Base-by-base conservation (phyloP, 1,140 invertebrate genomes). In the Lamellibrachia luymesi region DNA sequence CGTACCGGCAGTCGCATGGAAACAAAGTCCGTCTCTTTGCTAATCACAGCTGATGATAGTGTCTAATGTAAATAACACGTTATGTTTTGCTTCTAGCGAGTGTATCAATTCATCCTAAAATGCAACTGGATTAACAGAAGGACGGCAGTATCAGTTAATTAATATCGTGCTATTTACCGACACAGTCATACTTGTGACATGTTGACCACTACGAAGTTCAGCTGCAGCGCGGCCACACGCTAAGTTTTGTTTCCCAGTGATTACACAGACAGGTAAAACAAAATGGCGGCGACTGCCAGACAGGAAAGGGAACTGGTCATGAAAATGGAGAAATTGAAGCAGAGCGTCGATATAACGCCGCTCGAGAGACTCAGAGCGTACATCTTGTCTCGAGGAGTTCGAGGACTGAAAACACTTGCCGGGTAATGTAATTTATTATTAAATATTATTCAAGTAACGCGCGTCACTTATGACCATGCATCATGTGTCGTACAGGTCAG, bases 291-390 rank as follows among this genome's bases (percentile, higher is more conserved):
- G 50, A 93, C 92, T 13, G 52, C 52, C 7, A 56, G 92, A 90
- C 92, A 93, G 80, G 92, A 93, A 80, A 91, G 64, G 52, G 92
- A 93, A 27, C 56, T 93, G 51, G 64, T 64, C 52, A 51, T 51
- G 89, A 93, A 93, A 80, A 89, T 89, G 50, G 80, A 93, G 27
- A 89, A 89, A 80, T 2, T 93, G 51, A 93, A 93, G 49, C 27
- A 80, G 22, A 50, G 80, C 64, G n/a, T 38, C 27, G 89, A 64
- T 93, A 89, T 80, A 50, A 89, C 92, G n/a, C 56, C 92, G n/a
- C 50, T 93, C 4, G 92, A 93, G 27, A 5, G 92, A 80, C 64
- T 93, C 6, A 93, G 92, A 93, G 92, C 92, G 5, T 89, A 93
- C 38, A 89, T 93, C n/a, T 49, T 93, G 4, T 93, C 92, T 13